Percentiles rank a stretch among this genome's conserved stretches.
These are phyloP conservation scores for Drosophila leontia DNA, from an alignment of 1,140 invertebrate species.

Conservation along the genomic window DNA sequence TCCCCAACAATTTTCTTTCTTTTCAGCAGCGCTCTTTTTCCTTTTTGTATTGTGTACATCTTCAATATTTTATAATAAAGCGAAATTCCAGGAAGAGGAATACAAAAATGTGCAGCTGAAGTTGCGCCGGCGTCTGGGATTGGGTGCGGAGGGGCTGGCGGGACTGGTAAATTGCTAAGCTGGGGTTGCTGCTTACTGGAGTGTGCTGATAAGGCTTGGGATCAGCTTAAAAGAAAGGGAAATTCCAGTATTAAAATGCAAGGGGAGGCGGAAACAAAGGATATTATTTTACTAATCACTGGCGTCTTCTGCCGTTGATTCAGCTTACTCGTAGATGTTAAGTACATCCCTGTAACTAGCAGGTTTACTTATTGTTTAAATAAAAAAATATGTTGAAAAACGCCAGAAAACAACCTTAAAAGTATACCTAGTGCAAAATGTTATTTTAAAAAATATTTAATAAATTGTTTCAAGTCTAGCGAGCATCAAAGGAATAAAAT, in stretches of 20 bases:
- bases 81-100: slow-evolving; percentile 44
- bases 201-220: slow-evolving; percentile 62
- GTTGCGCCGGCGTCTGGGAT: neutral
- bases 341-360: neutral
- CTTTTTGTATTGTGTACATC: slow-evolving; percentile 44
- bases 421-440: neutral
- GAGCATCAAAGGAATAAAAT: too few species aligned
- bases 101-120: slow-evolving; percentile 54
- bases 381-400: neutral
- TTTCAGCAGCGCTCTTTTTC: slow-evolving; percentile 7
- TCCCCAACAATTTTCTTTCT: slow-evolving; percentile 24
- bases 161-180: slow-evolving; percentile 17
- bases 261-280: neutral
- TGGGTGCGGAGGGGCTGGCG: neutral
- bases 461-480: too few species aligned
- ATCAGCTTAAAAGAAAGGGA: slow-evolving; percentile 52
- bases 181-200: slow-evolving; percentile 45
- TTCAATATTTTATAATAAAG: slow-evolving; percentile 65
- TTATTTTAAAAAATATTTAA: too few species aligned
- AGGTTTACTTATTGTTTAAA: neutral
- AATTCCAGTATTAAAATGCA: slow-evolving; percentile 35
- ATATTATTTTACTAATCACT: slow-evolving; percentile 37
- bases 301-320: slow-evolving; percentile 4
- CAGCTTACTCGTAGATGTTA: neutral
- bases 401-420: too few species aligned